These are phyloP conservation scores for Oxyura jamaicensis DNA, from an alignment of 2,113 vertebrate species.

Conservation along the genomic window DNA sequence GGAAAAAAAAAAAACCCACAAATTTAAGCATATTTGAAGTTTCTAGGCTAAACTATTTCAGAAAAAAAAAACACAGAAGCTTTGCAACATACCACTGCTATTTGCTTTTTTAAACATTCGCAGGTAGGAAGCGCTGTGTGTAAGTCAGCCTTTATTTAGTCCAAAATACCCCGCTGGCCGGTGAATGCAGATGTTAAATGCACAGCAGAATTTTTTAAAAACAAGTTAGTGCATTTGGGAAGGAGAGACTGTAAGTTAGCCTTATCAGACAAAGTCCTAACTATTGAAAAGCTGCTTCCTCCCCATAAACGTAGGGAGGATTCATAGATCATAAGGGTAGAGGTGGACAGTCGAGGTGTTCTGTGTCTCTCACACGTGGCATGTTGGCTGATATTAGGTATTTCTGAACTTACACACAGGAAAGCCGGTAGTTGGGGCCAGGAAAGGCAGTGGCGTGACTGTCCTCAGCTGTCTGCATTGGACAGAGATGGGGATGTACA, in stretches of 20 bases:
- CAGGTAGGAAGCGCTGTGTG: neutral
- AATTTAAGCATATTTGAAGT: neutral
- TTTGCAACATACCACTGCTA: neutral
- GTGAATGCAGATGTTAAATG: neutral
- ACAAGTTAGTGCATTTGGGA: neutral
- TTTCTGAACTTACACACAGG: neutral
- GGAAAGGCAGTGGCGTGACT: neutral
- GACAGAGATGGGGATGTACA: neutral
- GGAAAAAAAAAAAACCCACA: neutral
- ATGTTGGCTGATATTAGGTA: neutral
- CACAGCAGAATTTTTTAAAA: neutral
- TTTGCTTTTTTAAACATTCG: neutral
- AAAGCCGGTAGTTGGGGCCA: neutral
- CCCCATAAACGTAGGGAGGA: neutral
- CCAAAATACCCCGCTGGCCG: neutral
- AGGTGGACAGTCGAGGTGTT: neutral
- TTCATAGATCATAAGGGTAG: neutral
- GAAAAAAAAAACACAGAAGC: neutral
- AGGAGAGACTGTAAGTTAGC: neutral
- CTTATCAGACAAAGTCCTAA: neutral
- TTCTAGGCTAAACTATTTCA: neutral
- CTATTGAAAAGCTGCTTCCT: slow-evolving; percentile 32
- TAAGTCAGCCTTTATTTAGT: neutral
- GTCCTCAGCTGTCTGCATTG: neutral
- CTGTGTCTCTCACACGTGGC: neutral